Percentiles rank a stretch among this genome's conserved stretches.
These are phyloP conservation scores for Chelmon rostratus DNA, from an alignment of 2,797 vertebrate genomes.

Conservation along the genomic window DNA sequence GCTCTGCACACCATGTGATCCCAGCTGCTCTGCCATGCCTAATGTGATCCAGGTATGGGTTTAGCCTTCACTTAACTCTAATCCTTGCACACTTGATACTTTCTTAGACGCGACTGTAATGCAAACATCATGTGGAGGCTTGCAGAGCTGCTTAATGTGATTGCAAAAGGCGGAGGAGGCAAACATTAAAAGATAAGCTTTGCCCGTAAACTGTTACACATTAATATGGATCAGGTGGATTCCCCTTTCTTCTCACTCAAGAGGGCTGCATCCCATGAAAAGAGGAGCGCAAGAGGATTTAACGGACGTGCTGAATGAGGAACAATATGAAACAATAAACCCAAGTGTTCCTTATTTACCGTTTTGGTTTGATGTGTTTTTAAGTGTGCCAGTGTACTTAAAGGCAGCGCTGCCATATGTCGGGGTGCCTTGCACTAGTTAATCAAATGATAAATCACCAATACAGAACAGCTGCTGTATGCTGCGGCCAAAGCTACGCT, in stretches of 20 bases:
- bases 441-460: conserved; percentile 68
- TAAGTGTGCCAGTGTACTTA: conserved; percentile 65
- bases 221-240: conserved; percentile 79
- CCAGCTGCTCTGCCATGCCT: conserved; percentile 62
- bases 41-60: conserved; percentile 76
- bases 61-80: conserved; percentile 70
- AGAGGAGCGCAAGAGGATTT: conserved; percentile 44
- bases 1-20: conserved; percentile 52
- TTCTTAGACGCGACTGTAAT: conserved; percentile 71
- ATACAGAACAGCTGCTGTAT: conserved; percentile 57
- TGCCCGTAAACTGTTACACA: conserved; percentile 69
- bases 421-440: conserved; percentile 77
- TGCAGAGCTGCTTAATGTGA: conserved; percentile 72
- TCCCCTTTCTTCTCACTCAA: conserved; percentile 50
- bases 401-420: conserved; percentile 78
- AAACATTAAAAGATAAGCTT: conserved; percentile 78
- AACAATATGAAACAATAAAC: conserved; percentile 71
- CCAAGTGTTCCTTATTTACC: conserved; percentile 75
- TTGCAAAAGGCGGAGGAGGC: conserved; percentile 56
- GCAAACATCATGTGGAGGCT: conserved; percentile 74
- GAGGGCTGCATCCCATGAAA: conserved; percentile 47
- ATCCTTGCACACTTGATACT: conserved; percentile 66
- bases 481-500: conserved; percentile 21
- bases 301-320: conserved; percentile 45
- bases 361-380: conserved; percentile 76